These are phyloP conservation scores for Oryzias celebensis DNA, from an alignment of 2,113 vertebrate genomes.

Conservation along the genomic window DNA sequence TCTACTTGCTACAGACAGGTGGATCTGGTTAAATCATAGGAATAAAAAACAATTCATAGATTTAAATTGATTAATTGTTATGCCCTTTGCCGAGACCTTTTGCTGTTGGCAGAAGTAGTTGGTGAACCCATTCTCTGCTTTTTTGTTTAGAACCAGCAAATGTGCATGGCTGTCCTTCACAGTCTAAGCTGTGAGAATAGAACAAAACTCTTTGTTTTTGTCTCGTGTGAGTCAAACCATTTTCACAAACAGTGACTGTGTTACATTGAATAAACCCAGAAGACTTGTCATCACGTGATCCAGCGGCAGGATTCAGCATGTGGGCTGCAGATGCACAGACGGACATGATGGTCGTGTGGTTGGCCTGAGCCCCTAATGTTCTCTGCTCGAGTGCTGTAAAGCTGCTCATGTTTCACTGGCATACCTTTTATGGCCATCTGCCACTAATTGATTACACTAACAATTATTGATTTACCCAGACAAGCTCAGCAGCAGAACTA, in stretches of 20 bases:
- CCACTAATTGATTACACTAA: conserved; percentile 65
- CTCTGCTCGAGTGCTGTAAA: conserved; percentile 18
- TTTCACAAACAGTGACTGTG: conserved; percentile 4
- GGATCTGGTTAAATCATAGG: too few relatives aligned
- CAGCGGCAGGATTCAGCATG: conserved; percentile 4
- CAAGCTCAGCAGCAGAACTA: conserved; percentile 38
- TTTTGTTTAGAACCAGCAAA: too few relatives aligned
- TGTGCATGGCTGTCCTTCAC: too few relatives aligned
- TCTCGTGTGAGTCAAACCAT: conserved; percentile 43
- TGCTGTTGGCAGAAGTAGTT: too few relatives aligned
- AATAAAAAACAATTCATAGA: too few relatives aligned
- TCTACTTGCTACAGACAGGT: too few relatives aligned
- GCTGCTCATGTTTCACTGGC: conserved; percentile 52
- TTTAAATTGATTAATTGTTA: too few relatives aligned
- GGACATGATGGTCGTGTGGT: conserved; percentile 38
- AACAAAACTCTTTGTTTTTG: neutral
- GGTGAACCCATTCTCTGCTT: too few relatives aligned
- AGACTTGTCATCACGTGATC: conserved; percentile 21
- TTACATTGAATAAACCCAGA: conserved; percentile 8
- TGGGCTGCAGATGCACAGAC: neutral
- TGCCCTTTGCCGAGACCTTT: too few relatives aligned
- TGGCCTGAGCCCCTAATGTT: conserved; percentile 36
- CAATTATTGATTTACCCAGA: conserved; percentile 62
- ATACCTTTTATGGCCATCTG: conserved; percentile 66
- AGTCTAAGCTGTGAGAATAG: too few relatives aligned